Conservation (phyloP, 1,140 invertebrate genomes). For the Drosophila burlai region DNA sequence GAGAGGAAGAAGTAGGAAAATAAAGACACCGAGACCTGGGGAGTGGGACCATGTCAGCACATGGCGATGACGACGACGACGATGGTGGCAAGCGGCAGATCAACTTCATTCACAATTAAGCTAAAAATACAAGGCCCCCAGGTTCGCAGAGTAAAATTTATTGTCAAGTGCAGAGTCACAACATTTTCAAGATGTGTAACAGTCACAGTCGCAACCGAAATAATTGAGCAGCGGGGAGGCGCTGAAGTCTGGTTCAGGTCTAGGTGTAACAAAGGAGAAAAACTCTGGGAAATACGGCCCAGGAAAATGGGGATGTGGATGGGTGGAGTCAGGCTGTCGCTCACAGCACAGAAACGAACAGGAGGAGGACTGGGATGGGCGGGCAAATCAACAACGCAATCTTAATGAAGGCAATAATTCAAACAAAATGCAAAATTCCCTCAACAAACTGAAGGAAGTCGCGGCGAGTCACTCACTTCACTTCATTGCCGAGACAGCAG, state of each 20-base stretch:
- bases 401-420: slow-evolving; percentile 85
- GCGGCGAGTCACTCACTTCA: slow-evolving; percentile 46
- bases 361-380: slow-evolving; percentile 16
- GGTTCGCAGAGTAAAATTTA: slow-evolving; percentile 65
- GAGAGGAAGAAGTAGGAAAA: slow-evolving; percentile 8
- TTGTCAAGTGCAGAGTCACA: slow-evolving; percentile 79
- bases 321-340: slow-evolving; percentile 66
- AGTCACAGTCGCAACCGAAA: slow-evolving; percentile 40
- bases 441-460: slow-evolving; percentile 73
- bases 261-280: slow-evolving; percentile 54
- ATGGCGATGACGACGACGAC: slow-evolving; percentile 29
- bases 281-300: slow-evolving; percentile 27
- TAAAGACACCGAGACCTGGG: slow-evolving; percentile 15
- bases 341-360: slow-evolving; percentile 38
- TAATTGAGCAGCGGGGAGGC: slow-evolving; percentile 43
- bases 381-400: slow-evolving; percentile 81
- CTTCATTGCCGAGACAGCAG: slow-evolving; percentile 15
- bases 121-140: slow-evolving; percentile 69
- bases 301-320: slow-evolving; percentile 20
- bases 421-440: slow-evolving; percentile 84
- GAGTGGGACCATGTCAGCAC: slow-evolving; percentile 68
- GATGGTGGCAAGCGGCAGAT: slow-evolving; percentile 19
- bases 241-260: slow-evolving; percentile 27
- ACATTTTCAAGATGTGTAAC: slow-evolving; percentile 59
- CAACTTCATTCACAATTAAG: slow-evolving; percentile 78